A percentile compares a stretch with the other conserved stretches of the same genome.
phyloP scores from a whole-genome alignment of 2,888 invertebrate species.

The Drosophila emarginata region DNA sequence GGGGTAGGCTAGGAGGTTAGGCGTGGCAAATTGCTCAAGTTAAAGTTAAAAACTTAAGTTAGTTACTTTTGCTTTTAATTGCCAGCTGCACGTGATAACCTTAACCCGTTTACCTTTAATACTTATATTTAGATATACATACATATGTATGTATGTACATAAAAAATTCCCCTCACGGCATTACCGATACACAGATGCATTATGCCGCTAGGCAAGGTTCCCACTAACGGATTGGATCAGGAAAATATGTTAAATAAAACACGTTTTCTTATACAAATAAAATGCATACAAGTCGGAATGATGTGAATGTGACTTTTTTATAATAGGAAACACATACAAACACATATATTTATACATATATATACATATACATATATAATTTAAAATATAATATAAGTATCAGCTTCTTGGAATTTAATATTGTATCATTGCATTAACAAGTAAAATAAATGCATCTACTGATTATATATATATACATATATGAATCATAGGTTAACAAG shows the following conservation, averaged over 20 bases:
- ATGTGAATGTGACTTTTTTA: too few relatives aligned
- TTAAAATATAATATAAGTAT: too few relatives aligned
- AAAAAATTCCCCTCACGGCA: conserved; percentile 3
- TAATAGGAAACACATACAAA: too few relatives aligned
- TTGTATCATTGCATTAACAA: too few relatives aligned
- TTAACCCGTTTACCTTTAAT: conserved; percentile 52
- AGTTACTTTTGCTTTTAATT: conserved; percentile 3
- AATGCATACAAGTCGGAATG: neutral
- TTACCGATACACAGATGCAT: neutral
- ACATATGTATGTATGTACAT: neutral
- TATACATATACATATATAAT: too few relatives aligned
- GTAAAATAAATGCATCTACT: too few relatives aligned
- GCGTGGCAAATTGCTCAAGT: conserved; percentile 1
- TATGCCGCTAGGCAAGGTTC: neutral
- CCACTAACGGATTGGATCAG: neutral
- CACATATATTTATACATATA: too few relatives aligned
- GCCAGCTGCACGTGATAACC: conserved; percentile 33
- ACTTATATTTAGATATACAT: conserved; percentile 11
- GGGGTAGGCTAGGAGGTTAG: too few relatives aligned
- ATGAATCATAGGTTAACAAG: too few relatives aligned
- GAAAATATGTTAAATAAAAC: neutral
- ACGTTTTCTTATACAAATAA: neutral
- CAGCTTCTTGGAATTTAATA: too few relatives aligned
- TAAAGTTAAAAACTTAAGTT: conserved; percentile 14
- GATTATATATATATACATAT: too few relatives aligned